These are phyloP conservation scores for Leptobrachium ailaonicum DNA, from an alignment of 2,113 vertebrate species.

Conservation along the genomic window DNA sequence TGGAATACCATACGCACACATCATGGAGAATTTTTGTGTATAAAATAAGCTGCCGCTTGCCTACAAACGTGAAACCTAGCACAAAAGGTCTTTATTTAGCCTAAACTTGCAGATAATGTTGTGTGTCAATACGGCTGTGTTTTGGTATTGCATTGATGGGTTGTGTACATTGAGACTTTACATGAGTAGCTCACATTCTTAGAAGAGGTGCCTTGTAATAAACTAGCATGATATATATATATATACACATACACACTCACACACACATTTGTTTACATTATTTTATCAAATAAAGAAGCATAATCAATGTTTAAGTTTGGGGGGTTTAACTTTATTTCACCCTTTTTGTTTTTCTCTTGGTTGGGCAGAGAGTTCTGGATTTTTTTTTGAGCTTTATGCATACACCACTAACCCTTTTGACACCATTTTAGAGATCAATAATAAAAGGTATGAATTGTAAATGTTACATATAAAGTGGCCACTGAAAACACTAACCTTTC, in stretches of 20 bases:
- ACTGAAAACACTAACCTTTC: too few relatives aligned
- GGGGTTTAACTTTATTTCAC: too few relatives aligned
- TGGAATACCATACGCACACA: not conserved
- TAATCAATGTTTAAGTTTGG: not conserved
- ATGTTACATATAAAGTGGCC: too few relatives aligned
- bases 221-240: not conserved
- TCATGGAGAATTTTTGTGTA: not conserved
- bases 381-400: too few relatives aligned
- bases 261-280: too few relatives aligned
- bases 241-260: too few relatives aligned
- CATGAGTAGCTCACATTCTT: conserved; percentile 51
- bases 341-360: too few relatives aligned
- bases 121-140: conserved; percentile 65
- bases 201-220: conserved; percentile 55
- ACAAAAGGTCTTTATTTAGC: conserved; percentile 60
- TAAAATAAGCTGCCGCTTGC: not conserved
- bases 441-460: not conserved
- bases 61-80: conserved; percentile 48
- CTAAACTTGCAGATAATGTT: conserved; percentile 56
- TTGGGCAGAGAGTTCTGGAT: too few relatives aligned
- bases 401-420: too few relatives aligned
- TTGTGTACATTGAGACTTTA: conserved; percentile 41
- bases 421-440: too few relatives aligned
- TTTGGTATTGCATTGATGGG: conserved; percentile 58
- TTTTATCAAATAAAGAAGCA: too few relatives aligned